Percentiles rank a stretch among this genome's conserved stretches.
phyloP scores from a whole-genome alignment of 2,113 vertebrate genomes.

The Eurypyga helias region DNA sequence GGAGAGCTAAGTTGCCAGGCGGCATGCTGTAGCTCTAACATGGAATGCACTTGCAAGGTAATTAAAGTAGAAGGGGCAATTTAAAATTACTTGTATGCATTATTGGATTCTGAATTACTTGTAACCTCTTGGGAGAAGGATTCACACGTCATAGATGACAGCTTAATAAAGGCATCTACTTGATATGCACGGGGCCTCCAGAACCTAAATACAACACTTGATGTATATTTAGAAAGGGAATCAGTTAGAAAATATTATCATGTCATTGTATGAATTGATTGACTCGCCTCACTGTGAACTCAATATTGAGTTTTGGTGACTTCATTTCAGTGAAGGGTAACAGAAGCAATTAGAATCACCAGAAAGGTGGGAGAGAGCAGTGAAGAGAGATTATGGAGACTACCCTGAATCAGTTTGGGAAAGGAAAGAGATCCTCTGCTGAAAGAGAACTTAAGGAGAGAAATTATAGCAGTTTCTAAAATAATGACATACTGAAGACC shows the following conservation, averaged over 20 bases:
- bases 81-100: slow-evolving; percentile 24
- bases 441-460: neutral
- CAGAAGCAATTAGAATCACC: rapidly evolving
- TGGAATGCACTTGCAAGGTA: slow-evolving; percentile 27
- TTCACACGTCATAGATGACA: neutral
- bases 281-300: neutral
- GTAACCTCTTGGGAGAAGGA: neutral
- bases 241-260: neutral
- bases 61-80: slow-evolving; percentile 15
- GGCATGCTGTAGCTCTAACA: neutral
- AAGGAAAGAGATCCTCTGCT: neutral
- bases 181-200: neutral
- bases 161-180: slow-evolving; percentile 13
- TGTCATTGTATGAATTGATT: neutral
- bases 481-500: neutral
- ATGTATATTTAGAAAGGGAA: neutral
- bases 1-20: neutral
- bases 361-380: neutral
- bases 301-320: neutral
- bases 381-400: neutral
- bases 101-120: slow-evolving; percentile 40
- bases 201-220: neutral
- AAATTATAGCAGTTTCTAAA: neutral
- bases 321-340: neutral
- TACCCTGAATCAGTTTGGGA: neutral